Conservation (phyloP, 2,797 vertebrate species). For the Falco columbarius region DNA sequence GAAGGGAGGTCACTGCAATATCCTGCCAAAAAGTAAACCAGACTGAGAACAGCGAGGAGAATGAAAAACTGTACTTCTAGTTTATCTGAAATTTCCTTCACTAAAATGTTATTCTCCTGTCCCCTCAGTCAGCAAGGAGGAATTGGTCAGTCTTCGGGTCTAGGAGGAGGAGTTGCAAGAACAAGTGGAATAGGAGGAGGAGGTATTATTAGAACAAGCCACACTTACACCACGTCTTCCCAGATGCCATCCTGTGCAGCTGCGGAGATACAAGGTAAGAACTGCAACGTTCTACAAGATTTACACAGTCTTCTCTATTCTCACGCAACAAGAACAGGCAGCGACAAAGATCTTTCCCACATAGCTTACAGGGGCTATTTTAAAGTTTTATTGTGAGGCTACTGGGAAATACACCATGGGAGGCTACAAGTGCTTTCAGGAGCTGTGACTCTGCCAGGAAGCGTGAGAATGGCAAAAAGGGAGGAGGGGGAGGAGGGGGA, state of each 20-base stretch:
- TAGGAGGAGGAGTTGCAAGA: slow-evolving; percentile 61
- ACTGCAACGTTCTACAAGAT: too few relatives aligned
- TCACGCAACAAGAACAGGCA: background rate
- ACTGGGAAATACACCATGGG: background rate
- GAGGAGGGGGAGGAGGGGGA: background rate
- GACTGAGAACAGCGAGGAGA: background rate
- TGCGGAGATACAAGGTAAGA: slow-evolving; percentile 66
- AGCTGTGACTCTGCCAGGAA: background rate
- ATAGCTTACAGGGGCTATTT: background rate
- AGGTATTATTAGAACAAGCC: slow-evolving; percentile 48
- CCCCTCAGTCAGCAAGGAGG: slow-evolving; percentile 58
- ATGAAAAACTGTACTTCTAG: background rate
- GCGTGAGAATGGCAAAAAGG: background rate
- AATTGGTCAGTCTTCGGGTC: slow-evolving; percentile 44
- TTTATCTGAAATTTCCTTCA: background rate
- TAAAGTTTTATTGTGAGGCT: background rate
- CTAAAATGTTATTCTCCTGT: background rate
- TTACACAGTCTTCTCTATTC: background rate
- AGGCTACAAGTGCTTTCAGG: background rate
- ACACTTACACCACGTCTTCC: slow-evolving; percentile 41
- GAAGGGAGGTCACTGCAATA: background rate
- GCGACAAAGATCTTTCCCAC: background rate
- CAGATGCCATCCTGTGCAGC: slow-evolving; percentile 49
- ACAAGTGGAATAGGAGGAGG: slow-evolving; percentile 59
- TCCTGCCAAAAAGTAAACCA: background rate